Percentiles rank a stretch among this genome's conserved stretches.
phyloP scores from a whole-genome alignment of 2,797 vertebrate species.

The Eleutherodactylus coqui region DNA sequence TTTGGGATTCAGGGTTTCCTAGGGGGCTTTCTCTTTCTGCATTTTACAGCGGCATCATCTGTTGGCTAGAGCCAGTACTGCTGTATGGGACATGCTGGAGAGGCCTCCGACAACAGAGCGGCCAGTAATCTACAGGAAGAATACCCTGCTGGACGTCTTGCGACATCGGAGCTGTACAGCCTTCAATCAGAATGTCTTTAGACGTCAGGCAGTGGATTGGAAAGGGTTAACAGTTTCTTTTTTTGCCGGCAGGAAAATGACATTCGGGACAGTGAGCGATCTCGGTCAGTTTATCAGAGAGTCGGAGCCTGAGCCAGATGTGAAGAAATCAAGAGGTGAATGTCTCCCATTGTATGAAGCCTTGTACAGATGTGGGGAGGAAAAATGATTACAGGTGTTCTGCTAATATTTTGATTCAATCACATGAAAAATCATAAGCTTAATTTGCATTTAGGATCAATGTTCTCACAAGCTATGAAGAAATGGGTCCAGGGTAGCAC shows the following conservation, averaged over 20 bases:
- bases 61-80: too few species aligned
- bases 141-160: too few species aligned
- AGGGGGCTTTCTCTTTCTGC: too few species aligned
- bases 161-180: too few species aligned
- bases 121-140: too few species aligned
- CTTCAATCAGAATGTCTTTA: too few species aligned
- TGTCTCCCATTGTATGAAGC: not conserved
- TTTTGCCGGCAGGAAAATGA: constrained; percentile 86
- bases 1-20: too few species aligned
- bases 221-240: not conserved
- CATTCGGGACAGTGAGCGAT: constrained; percentile 96
- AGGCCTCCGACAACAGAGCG: too few species aligned
- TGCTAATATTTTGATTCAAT: not conserved
- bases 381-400: not conserved
- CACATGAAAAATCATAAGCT: constrained; percentile 42
- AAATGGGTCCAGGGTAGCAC: constrained; percentile 99
- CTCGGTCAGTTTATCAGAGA: constrained; percentile 97
- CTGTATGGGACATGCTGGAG: too few species aligned
- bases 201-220: too few species aligned
- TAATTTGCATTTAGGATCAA: constrained; percentile 83
- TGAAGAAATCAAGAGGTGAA: constrained; percentile 97
- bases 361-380: not conserved
- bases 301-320: constrained; percentile 96
- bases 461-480: constrained; percentile 99
- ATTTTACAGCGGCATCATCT: too few species aligned